Evolutionary conservation across 2,113 vertebrate species (phyloP).

Genomic region (Tenrec ecaudatus): DNA sequence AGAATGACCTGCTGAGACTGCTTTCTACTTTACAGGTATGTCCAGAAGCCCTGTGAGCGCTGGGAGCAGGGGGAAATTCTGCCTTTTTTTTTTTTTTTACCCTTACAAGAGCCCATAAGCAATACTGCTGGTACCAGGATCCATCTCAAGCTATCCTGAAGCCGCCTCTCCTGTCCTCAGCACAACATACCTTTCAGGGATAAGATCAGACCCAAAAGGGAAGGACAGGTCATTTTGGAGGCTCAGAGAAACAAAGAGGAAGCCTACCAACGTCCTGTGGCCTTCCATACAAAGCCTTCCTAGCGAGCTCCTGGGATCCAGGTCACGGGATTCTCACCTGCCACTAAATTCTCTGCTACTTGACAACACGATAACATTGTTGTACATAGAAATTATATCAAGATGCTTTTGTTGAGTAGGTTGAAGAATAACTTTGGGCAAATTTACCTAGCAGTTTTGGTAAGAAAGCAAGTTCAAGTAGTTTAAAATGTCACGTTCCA

Average conservation of each 20-base stretch:
- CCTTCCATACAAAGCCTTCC: background rate
- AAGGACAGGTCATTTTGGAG: background rate
- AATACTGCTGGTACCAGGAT: background rate
- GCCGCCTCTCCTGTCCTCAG: background rate
- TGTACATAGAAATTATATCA: background rate
- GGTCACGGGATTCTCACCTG: background rate
- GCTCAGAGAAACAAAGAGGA: background rate
- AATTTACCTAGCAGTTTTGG: conserved; percentile 64
- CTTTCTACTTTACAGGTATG: background rate
- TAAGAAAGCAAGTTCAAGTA: conserved; percentile 78
- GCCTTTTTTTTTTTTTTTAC: background rate
- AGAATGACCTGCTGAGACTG: background rate
- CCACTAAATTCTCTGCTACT: background rate
- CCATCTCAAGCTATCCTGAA: background rate
- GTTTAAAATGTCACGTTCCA: conserved; percentile 67
- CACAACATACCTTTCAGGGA: conserved; percentile 50
- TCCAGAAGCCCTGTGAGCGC: background rate
- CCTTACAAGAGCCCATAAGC: conserved; percentile 5
- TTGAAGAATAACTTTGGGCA: conserved; percentile 48
- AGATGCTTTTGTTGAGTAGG: conserved; percentile 48
- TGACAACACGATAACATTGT: background rate
- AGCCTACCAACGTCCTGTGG: background rate
- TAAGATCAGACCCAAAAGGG: background rate
- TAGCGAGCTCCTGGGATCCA: background rate
- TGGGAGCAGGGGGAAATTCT: accelerated